Conservation (phyloP, 2,113 vertebrate genomes). For the Cricetomys ansorgei region DNA sequence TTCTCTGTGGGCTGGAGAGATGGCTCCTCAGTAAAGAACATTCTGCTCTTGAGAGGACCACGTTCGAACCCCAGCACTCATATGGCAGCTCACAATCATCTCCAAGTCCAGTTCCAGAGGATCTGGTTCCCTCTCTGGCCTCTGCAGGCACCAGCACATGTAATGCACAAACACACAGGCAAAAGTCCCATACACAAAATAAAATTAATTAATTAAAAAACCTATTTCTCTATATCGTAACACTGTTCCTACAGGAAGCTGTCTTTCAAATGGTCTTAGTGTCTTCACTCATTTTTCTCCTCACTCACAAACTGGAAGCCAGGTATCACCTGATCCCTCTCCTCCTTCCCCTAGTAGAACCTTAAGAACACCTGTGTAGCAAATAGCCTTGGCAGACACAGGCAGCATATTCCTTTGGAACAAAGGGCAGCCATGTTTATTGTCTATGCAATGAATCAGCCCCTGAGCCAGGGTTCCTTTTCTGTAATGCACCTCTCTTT, state of each 20-base stretch:
- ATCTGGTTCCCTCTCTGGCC: not conserved
- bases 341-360: not conserved
- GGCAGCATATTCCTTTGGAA: not conserved
- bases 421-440: not conserved
- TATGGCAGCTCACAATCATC: not conserved
- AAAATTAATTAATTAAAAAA: not conserved
- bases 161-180: too few species aligned
- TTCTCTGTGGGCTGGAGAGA: not conserved
- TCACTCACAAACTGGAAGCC: not conserved
- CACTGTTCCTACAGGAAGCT: not conserved
- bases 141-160: too few species aligned
- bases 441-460: not conserved
- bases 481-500: not conserved
- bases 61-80: not conserved
- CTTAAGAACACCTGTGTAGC: not conserved
- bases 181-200: too few species aligned
- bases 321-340: not conserved
- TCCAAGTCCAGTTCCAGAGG: not conserved
- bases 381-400: not conserved
- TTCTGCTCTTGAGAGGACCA: not conserved
- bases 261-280: slow-evolving; percentile 10
- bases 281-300: slow-evolving; percentile 33
- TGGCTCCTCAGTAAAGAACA: not conserved
- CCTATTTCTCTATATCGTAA: not conserved
- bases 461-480: not conserved